These are phyloP conservation scores for Hoplodrina blanda DNA, from an alignment of 2,888 invertebrate genomes.

Conservation along the genomic window DNA sequence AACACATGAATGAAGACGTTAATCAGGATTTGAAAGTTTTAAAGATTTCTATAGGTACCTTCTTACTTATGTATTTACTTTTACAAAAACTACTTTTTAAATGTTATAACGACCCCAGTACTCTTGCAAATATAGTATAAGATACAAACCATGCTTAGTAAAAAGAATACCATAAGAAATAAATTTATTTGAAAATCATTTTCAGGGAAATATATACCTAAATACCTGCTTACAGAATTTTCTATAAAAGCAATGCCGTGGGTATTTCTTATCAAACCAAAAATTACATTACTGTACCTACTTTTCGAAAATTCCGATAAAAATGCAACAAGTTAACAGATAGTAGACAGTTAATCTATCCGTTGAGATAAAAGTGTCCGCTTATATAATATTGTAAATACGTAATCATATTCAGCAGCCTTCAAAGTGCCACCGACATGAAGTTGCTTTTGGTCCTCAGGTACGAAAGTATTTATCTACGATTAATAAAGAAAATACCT, in stretches of 20 bases:
- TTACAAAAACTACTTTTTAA: too few species aligned
- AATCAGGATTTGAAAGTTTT: neutral
- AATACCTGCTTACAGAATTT: neutral
- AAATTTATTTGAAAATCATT: too few species aligned
- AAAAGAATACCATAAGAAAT: too few species aligned
- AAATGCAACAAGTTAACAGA: constrained; percentile 1
- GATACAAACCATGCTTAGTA: too few species aligned
- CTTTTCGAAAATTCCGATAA: constrained; percentile 21
- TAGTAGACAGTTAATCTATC: constrained; percentile 2
- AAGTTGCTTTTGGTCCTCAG: constrained; percentile 34
- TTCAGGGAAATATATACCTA: too few species aligned
- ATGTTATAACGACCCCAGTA: too few species aligned
- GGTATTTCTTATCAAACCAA: neutral
- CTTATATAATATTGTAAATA: constrained; percentile 19
- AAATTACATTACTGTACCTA: neutral
- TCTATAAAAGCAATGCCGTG: neutral
- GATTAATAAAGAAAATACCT: neutral
- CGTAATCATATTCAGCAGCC: neutral
- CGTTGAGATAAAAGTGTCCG: constrained; percentile 22
- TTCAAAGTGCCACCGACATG: constrained; percentile 19
- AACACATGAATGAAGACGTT: neutral
- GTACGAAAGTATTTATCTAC: constrained; percentile 2
- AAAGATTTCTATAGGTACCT: too few species aligned
- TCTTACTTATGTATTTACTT: too few species aligned
- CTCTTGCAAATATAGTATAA: too few species aligned